Base-by-base conservation (phyloP, 2,888 invertebrate genomes). In the Noctua pronuba region DNA sequence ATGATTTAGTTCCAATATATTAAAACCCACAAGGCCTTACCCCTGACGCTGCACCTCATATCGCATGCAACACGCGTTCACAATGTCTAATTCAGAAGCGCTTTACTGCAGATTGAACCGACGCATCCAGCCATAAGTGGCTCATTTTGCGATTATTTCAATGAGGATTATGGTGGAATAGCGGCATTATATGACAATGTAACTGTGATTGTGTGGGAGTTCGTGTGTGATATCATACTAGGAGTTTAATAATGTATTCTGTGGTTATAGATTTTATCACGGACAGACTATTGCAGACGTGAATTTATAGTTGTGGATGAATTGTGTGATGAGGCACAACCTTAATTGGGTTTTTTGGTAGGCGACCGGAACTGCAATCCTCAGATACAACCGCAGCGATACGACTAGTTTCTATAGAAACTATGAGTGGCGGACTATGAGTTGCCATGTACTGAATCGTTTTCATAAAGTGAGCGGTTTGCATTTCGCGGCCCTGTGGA, bases 91-190 rank as follows among this genome's bases (percentile, higher is more conserved):
- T 85, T 85, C 58, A 28, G 58, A 60, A 73, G 52, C 73, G 65
- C 55, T 75, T 81, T 58, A 69, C 67, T 41, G 31, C 69, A 74
- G 46, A 77, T 58, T 74, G 65, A 58, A 75, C 52, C 62, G 83
- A 86, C 64, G 79, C 79, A 64, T 24, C 24, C 28, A 18, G n/a
- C 10, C 31, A 38, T 75, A 86, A 83, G 75, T 83, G 73, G 75
- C 64, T 64, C 62, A 83, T 75, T 84, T 65, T 44, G 70, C 71
- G 52, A 79, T 86, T 83, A 83, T 82, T 73, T 70, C 73, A 55
- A 82, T 79, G 73, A 67, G 44, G 58, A 75, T 86, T 58, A 77
- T 79, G 28, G 52, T 35, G 21, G 62, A 65, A 85, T 55, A 44
- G 69, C 24, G 67, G 68, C 44, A 24, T 73, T 49, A 55, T 11